Evolutionary conservation across 1,140 invertebrate species (phyloP), one percentile per base, ranked within the genome.

Genomic region (Drosophila ananassae): DNA sequence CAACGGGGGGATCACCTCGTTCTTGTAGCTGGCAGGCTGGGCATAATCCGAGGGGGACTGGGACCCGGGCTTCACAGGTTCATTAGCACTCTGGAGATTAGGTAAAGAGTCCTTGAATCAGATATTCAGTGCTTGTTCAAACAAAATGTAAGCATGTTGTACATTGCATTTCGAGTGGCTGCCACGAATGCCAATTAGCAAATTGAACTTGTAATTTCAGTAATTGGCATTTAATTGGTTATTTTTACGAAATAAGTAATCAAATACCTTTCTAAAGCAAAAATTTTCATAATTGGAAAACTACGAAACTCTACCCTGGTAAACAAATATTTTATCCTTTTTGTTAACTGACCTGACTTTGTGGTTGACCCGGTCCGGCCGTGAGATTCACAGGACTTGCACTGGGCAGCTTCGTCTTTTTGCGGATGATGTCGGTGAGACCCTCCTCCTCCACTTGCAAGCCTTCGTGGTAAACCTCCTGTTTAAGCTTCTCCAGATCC

Each of bases 401-500:
- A 37, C 92, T 91, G 0, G 94, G 93, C 67, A 95, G 93, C 78
- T 95, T 95, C 0, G 94, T 94, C 89, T 95, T 94, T 74, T 94
- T 95, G 46, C 94, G 93, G 55, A 95, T 92, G 48, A 94, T 94
- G 89, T 96, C 95, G 24, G 95, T 94, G 2, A 97, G 92, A 22
- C 96, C 96, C 92, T 97, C 96, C 79, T 96, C 96, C 92, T 97
- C 96, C 10, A 97, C 95, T 91, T 97, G 96, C 22, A 96, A 92
- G 5, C 96, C 96, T 92, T 97, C 96, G 37, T 96, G 93, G 32
- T 95, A 92, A 4, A 96, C 95, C 91, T 96, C 96, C 76, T 96
- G 95, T 81, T 96, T 96, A 69, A 96, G 94, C 85, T 95, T 95
- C 77, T 96, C 95, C 12, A 96, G 92, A 85, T 96, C 95, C 90